These are phyloP conservation scores for Genyomyrus donnyi DNA, from an alignment of 2,113 vertebrate species.

Conservation along the genomic window DNA sequence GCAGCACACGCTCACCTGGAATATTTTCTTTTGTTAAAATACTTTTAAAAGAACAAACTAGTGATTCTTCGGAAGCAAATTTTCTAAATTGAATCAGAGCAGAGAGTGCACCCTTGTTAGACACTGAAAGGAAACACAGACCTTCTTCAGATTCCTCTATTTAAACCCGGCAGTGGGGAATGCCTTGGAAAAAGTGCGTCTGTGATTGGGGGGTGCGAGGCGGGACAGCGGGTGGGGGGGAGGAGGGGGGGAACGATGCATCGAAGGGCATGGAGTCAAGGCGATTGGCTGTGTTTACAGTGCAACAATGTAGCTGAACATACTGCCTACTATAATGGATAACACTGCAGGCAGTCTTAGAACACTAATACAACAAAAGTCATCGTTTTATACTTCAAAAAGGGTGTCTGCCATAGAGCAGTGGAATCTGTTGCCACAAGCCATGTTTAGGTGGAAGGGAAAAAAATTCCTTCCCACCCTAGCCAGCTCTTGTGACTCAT, in stretches of 20 bases:
- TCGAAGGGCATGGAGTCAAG: background rate
- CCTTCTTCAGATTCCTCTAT: background rate
- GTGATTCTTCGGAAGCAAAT: background rate
- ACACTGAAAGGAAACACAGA: background rate
- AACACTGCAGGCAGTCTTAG: background rate
- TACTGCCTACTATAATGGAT: background rate
- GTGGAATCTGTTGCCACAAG: slow-evolving; percentile 14
- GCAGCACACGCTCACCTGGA: background rate
- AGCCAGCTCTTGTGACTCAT: background rate
- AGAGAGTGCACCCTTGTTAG: background rate
- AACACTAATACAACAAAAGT: too few relatives aligned
- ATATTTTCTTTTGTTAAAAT: background rate
- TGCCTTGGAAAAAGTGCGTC: slow-evolving; percentile 29
- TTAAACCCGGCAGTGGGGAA: slow-evolving; percentile 30
- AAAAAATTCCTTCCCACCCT: background rate
- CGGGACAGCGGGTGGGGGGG: background rate
- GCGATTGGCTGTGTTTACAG: background rate
- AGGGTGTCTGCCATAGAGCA: background rate
- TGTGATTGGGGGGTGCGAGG: background rate
- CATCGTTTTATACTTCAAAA: background rate
- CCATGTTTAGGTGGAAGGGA: background rate
- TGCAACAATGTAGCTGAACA: background rate
- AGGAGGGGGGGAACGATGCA: background rate
- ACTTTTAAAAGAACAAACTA: background rate
- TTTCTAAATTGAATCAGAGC: background rate